Evolutionary conservation across 2,113 vertebrate genomes (phyloP), one percentile per base, ranked within the genome.

Genomic region (Cheirogaleus medius): DNA sequence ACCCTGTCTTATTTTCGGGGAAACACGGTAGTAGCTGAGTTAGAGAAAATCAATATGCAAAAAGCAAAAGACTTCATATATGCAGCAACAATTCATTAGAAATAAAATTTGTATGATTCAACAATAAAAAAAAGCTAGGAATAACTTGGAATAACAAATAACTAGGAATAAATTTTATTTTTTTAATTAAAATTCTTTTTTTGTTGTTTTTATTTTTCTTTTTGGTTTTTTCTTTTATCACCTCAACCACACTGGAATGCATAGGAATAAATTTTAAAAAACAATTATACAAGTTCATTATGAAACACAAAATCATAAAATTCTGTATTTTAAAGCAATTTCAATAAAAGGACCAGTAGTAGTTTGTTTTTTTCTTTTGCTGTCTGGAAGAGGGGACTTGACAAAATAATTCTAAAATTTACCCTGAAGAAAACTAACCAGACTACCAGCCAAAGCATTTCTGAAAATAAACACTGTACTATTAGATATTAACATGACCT

Each of bases 361-460:
- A 29, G 52, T 37, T 58, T 81, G 10, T 56, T 87, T 91, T 47
- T 92, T 60, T 83, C 29, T 74, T 91, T 88, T 39, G 29, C 49
- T 87, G 44, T 25, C 17, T 6, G 20, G 5, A 56, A 21, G n/a
- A 15, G 27, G 18, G 42, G 12, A 91, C 14, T 86, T 90, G 18
- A 87, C 60, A 85, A 94, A 85, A 91, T 54, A 87, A 81, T 69
- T 68, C 49, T 88, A 83, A 83, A 83, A 34, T 83, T 60, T 49
- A 87, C 71, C 39, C 66, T 89, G 29, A 78, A 78, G 68, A 94
- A 87, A 85, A 44, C 7, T 58, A 83, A 87, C 7, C 18, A 73
- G 27, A 60, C n/a, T 27, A 88, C 25, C 9, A 56, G 44, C 17
- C 23, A 76, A 91, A 92, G 87, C n/a, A 78, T 66, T 96, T 81